phyloP scores from a whole-genome alignment of 1,140 invertebrate genomes.

The Drosophila littoralis region DNA sequence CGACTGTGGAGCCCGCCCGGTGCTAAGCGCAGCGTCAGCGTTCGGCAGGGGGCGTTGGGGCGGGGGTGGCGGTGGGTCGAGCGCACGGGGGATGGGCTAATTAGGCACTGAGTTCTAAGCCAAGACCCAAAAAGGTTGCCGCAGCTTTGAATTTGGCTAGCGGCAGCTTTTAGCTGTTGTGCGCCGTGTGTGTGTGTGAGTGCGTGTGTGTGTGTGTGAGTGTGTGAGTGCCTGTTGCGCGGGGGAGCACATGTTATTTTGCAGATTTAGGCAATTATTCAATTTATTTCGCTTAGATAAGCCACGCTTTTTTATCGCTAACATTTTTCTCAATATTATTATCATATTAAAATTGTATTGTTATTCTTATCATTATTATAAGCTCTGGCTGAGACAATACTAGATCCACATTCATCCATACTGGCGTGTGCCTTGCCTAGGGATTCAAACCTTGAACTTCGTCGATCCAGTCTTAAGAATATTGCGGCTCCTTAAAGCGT shows the following conservation, averaged over 20 bases:
- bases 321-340: too few species aligned
- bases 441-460: too few species aligned
- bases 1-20: not conserved
- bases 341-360: not conserved
- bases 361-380: not conserved
- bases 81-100: not conserved
- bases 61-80: too few species aligned
- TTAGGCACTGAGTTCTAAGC: not conserved
- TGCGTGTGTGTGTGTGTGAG: not conserved
- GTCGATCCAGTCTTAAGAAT: too few species aligned
- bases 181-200: not conserved
- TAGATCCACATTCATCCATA: too few species aligned
- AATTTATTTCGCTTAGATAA: not conserved
- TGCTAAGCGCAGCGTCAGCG: constrained; percentile 20
- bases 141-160: constrained; percentile 4
- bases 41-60: not conserved
- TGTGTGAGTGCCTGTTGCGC: not conserved
- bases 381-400: too few species aligned
- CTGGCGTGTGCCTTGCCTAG: too few species aligned
- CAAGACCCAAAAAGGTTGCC: not conserved
- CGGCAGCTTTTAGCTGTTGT: not conserved
- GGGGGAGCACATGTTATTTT: constrained; percentile 14
- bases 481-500: too few species aligned
- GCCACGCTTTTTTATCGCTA: too few species aligned
- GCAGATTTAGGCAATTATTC: not conserved